Evolutionary conservation across 2,888 invertebrate genomes (phyloP).

Genomic region (Habrosyne pyritoides): DNA sequence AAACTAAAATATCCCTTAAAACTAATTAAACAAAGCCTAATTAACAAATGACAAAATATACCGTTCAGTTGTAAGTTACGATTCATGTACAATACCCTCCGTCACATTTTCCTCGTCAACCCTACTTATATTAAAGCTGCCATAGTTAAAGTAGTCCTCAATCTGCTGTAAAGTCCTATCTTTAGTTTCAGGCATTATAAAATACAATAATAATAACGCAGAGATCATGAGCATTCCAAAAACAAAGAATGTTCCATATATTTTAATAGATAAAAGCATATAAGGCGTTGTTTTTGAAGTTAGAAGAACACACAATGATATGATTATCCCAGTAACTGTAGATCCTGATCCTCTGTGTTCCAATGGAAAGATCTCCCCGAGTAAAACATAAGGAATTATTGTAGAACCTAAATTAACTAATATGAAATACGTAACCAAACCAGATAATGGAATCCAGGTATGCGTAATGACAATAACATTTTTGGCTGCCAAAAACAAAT

Average conservation of each 20-base stretch:
- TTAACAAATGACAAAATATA: no score
- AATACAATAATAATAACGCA: constrained; percentile 35
- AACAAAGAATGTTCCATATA: constrained; percentile 46
- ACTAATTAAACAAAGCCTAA: no score
- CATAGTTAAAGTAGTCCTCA: constrained; percentile 39
- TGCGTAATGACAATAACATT: constrained; percentile 23
- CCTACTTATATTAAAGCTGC: constrained; percentile 21
- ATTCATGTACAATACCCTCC: constrained; percentile 13
- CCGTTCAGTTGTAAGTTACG: no score
- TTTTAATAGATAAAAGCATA: constrained; percentile 32
- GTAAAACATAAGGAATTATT: constrained; percentile 37
- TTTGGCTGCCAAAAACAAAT: constrained; percentile 23
- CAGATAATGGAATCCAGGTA: constrained; percentile 29
- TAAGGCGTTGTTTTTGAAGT: constrained; percentile 28
- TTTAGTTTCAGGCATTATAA: constrained; percentile 44
- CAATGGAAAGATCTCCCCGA: constrained; percentile 45
- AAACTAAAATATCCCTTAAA: no score
- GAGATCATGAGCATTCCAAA: constrained; percentile 31
- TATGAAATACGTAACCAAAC: constrained; percentile 38
- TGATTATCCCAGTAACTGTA: constrained; percentile 29
- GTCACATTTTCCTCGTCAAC: constrained; percentile 4
- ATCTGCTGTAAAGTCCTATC: constrained; percentile 45
- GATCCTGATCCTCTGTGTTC: constrained; percentile 37
- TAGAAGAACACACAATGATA: constrained; percentile 24
- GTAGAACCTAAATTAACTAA: constrained; percentile 42